These are phyloP conservation scores for Siphamia tubifer DNA, from an alignment of 2,113 vertebrate species.

Conservation along the genomic window DNA sequence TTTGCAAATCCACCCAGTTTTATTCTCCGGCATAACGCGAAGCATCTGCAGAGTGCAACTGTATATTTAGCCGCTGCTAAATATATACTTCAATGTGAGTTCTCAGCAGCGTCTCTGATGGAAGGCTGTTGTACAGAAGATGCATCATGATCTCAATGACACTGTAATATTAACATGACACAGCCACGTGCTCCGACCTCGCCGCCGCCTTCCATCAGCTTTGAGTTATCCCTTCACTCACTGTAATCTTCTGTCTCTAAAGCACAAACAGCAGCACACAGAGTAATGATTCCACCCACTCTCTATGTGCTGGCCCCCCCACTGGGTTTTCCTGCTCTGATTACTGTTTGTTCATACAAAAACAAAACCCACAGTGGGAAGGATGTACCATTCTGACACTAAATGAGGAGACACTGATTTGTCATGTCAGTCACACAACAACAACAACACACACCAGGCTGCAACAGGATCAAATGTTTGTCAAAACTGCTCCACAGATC, in stretches of 20 bases:
- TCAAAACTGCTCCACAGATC: not conserved
- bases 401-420: conserved; percentile 33
- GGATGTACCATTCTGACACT: conserved; percentile 29
- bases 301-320: conserved; percentile 20
- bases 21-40: not conserved
- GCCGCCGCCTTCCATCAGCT: conserved; percentile 58
- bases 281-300: conserved; percentile 49
- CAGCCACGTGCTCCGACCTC: conserved; percentile 30
- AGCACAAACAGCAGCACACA: conserved; percentile 27
- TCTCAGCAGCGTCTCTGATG: conserved; percentile 21
- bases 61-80: too few species aligned
- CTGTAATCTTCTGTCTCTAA: conserved; percentile 27
- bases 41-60: not conserved
- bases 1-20: not conserved
- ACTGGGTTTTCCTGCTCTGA: conserved; percentile 61
- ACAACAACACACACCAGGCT: not conserved
- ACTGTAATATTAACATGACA: conserved; percentile 28
- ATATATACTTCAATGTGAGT: conserved; percentile 17
- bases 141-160: conserved; percentile 29
- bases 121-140: conserved; percentile 14
- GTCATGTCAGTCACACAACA: not conserved
- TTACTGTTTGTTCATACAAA: conserved; percentile 65
- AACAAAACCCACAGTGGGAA: conserved; percentile 44
- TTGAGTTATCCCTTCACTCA: conserved; percentile 58
- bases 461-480: conserved; percentile 10